A percentile compares a stretch with the other conserved stretches of the same genome.
phyloP scores from a whole-genome alignment of 2,888 invertebrate genomes.

The Acanthococcus lagerstroemiae region DNA sequence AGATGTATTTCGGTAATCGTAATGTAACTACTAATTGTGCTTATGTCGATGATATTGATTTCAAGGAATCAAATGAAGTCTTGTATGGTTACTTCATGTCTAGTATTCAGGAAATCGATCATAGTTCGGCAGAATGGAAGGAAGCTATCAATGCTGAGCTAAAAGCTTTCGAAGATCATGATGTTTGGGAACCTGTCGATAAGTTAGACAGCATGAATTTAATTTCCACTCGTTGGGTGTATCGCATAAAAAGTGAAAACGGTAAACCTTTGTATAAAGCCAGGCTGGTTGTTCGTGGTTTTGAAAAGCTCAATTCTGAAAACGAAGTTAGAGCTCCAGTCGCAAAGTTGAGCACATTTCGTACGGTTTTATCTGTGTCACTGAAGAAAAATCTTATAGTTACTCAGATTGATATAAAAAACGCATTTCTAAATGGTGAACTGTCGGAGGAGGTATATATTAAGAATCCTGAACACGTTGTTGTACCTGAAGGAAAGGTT shows the following conservation, averaged over 20 bases:
- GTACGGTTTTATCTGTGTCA: slow-evolving; percentile 9
- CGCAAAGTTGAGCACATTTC: slow-evolving; percentile 22
- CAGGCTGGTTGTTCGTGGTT: slow-evolving; percentile 24
- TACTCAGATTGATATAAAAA: slow-evolving; percentile 12
- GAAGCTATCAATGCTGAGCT: slow-evolving; percentile 29
- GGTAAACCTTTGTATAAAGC: slow-evolving; percentile 13
- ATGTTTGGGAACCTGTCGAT: slow-evolving; percentile 26
- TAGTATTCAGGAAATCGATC: not conserved
- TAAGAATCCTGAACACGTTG: not conserved
- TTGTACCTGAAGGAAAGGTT: not conserved
- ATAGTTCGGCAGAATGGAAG: slow-evolving; percentile 12
- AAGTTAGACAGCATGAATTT: not conserved
- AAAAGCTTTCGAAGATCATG: slow-evolving; percentile 28
- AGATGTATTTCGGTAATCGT: too few species aligned
- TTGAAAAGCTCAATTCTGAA: slow-evolving; percentile 7
- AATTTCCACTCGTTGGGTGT: slow-evolving; percentile 32
- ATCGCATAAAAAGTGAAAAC: slow-evolving; percentile 23
- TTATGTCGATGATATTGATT: too few species aligned
- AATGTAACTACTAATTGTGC: too few species aligned
- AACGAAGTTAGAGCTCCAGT: slow-evolving; percentile 26
- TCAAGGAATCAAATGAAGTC: too few species aligned
- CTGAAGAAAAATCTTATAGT: too few species aligned
- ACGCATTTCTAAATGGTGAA: too few species aligned
- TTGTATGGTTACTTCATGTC: not conserved
- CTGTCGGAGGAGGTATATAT: slow-evolving; percentile 6